Conservation (phyloP, 1,140 invertebrate species). For the Seison nebaliae region DNA sequence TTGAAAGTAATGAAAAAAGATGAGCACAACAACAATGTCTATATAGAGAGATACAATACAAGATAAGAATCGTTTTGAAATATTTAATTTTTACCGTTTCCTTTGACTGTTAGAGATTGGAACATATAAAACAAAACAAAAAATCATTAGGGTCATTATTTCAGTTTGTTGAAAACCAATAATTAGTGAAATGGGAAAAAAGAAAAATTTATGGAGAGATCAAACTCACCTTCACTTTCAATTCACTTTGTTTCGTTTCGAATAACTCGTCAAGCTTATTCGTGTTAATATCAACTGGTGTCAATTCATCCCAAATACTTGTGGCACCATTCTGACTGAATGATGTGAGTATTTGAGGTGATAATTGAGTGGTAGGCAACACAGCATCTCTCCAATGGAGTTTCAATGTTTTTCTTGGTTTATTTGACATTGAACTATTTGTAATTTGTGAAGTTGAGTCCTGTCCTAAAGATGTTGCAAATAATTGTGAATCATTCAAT, state of each 20-base stretch:
- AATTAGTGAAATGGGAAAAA: not conserved
- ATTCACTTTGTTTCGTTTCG: conserved; percentile 76
- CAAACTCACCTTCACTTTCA: conserved; percentile 46
- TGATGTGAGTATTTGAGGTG: too few relatives aligned
- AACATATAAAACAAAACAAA: not conserved
- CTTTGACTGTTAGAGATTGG: not conserved
- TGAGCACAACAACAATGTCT: conserved; percentile 3
- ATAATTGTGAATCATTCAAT: conserved; percentile 15
- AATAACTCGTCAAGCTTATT: conserved; percentile 82
- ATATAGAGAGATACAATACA: not conserved
- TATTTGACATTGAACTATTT: conserved; percentile 22
- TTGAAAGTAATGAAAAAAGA: conserved; percentile 7
- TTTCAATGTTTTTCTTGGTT: conserved; percentile 58
- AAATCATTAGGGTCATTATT: not conserved
- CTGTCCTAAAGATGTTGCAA: conserved; percentile 14
- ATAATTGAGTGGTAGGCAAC: not conserved
- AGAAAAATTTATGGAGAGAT: not conserved
- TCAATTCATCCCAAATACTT: conserved; percentile 81
- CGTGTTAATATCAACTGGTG: conserved; percentile 45
- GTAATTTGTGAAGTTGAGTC: conserved; percentile 28
- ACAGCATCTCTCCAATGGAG: conserved; percentile 77
- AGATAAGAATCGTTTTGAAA: conserved; percentile 3
- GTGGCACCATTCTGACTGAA: conserved; percentile 24
- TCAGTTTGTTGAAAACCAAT: not conserved
- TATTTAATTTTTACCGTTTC: not conserved